Percentiles rank a stretch among this genome's conserved stretches.
These are phyloP conservation scores for Neomorphus geoffroyi DNA, from an alignment of 2,797 vertebrate genomes.

Conservation along the genomic window DNA sequence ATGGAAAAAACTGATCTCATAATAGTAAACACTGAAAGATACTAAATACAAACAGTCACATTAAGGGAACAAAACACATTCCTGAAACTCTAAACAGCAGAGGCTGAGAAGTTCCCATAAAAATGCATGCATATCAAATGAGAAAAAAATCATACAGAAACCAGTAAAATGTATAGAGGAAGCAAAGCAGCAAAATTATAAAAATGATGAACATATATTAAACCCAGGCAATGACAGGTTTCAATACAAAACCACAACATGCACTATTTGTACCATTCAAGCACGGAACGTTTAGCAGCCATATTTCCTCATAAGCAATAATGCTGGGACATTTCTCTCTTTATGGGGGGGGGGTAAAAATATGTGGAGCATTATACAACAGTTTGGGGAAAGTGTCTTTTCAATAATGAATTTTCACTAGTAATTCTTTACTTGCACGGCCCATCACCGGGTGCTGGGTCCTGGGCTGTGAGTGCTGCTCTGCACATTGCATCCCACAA, in stretches of 20 bases:
- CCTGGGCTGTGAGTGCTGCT: not conserved
- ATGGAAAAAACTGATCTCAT: not conserved
- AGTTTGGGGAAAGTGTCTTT: not conserved
- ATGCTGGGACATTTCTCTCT: not conserved
- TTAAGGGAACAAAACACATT: not conserved
- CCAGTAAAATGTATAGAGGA: not conserved
- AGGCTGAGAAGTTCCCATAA: not conserved
- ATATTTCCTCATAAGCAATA: fast-evolving
- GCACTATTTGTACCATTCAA: not conserved
- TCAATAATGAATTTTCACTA: not conserved
- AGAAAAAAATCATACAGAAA: not conserved
- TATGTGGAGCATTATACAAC: fast-evolving
- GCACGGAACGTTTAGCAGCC: not conserved
- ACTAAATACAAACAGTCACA: not conserved
- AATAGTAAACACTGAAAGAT: not conserved
- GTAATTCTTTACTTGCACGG: not conserved
- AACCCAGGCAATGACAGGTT: not conserved
- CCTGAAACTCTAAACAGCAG: not conserved
- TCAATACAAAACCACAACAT: not conserved
- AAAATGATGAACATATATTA: not conserved
- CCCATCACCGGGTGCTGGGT: fast-evolving
- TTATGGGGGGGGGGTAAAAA: not conserved
- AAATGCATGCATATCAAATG: not conserved
- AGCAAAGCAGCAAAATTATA: not conserved
- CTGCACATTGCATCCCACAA: fast-evolving